phyloP scores from a whole-genome alignment of 2,113 vertebrate genomes.

The Addax nasomaculatus region DNA sequence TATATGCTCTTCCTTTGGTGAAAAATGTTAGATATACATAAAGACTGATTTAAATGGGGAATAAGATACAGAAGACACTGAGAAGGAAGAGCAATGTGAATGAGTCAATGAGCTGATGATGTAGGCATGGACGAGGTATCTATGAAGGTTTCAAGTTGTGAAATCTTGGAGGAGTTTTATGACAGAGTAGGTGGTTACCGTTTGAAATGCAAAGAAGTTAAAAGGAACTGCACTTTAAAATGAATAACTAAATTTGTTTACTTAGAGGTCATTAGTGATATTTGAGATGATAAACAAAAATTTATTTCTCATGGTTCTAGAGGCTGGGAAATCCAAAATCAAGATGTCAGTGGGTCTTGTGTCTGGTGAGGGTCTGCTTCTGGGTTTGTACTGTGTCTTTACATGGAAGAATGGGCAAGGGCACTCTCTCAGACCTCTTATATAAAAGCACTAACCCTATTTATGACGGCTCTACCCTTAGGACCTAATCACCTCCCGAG shows the following conservation, averaged over 20 bases:
- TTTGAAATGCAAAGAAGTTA: not conserved
- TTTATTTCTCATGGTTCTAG: not conserved
- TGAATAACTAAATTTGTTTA: not conserved
- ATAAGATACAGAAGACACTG: not conserved
- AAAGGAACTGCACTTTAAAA: not conserved
- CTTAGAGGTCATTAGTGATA: not conserved
- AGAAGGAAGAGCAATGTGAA: not conserved
- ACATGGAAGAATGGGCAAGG: not conserved
- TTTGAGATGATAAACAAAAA: not conserved
- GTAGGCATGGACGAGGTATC: not conserved
- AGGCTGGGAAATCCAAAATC: not conserved
- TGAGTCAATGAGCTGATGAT: not conserved
- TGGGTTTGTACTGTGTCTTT: not conserved
- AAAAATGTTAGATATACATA: not conserved
- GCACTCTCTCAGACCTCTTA: not conserved
- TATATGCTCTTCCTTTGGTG: not conserved
- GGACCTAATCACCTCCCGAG: not conserved
- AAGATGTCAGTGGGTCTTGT: no score
- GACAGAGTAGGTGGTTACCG: not conserved
- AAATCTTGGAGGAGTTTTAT: not conserved
- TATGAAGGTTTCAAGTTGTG: not conserved
- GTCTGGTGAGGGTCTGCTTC: not conserved
- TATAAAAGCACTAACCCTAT: not conserved
- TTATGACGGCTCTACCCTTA: not conserved
- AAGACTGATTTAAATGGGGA: not conserved